Conservation (phyloP, 2,797 vertebrate genomes). For the Sebastes kiyomatsui region DNA sequence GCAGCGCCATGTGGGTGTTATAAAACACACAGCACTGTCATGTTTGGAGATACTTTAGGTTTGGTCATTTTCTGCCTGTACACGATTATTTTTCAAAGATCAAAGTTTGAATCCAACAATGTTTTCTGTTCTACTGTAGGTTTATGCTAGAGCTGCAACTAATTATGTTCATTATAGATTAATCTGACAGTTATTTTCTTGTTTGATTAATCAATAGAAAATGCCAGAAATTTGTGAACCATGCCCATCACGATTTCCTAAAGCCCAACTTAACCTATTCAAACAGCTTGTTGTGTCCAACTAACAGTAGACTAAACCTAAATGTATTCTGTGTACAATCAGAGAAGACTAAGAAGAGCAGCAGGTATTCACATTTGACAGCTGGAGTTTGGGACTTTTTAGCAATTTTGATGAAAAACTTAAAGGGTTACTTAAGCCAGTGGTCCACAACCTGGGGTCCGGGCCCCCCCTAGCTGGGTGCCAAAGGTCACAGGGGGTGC, state of each 20-base stretch:
- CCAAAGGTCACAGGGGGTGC: too few species aligned
- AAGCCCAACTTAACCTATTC: not conserved
- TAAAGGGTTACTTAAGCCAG: not conserved
- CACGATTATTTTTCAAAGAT: not conserved
- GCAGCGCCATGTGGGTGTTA: conserved; percentile 7
- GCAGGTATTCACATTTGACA: not conserved
- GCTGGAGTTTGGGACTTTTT: not conserved
- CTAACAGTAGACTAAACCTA: not conserved
- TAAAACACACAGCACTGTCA: not conserved
- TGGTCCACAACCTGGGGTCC: too few species aligned
- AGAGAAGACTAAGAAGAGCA: not conserved
- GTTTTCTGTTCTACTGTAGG: not conserved
- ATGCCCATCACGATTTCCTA: not conserved
- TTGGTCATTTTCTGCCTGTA: not conserved
- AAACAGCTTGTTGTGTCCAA: not conserved
- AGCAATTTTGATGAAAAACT: not conserved
- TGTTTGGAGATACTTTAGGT: not conserved
- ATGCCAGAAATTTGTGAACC: not conserved
- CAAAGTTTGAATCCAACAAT: not conserved
- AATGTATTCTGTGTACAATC: not conserved
- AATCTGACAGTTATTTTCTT: not conserved
- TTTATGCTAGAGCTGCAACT: not conserved
- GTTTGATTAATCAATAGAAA: not conserved
- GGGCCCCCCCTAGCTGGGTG: too few species aligned
- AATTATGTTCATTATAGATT: not conserved